Conservation (phyloP, 1,140 invertebrate genomes). For the Leucophenga varia region DNA sequence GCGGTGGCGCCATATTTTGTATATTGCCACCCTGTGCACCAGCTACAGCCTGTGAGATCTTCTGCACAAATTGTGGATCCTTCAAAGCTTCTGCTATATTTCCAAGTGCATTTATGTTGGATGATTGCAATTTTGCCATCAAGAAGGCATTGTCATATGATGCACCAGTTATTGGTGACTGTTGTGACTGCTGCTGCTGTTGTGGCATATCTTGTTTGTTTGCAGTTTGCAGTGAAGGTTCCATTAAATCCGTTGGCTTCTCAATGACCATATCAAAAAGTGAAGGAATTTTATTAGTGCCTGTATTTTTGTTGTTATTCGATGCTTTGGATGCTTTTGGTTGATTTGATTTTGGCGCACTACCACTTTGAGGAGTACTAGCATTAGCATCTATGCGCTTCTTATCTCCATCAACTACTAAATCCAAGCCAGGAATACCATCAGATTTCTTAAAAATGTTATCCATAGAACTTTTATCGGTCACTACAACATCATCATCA, state of each 20-base stretch:
- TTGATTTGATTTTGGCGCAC: background rate
- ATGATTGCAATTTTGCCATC: background rate
- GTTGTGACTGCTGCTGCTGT: background rate
- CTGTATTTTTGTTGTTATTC: too few species aligned
- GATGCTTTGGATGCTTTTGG: background rate
- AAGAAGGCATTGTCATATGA: background rate
- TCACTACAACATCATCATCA: slow-evolving; percentile 14
- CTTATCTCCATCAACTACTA: slow-evolving; percentile 55
- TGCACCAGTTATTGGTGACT: background rate
- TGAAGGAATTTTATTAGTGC: slow-evolving; percentile 26
- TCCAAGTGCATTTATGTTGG: slow-evolving; percentile 9
- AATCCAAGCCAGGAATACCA: slow-evolving; percentile 67
- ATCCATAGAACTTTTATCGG: slow-evolving; percentile 24
- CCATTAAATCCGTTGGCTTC: slow-evolving; percentile 10
- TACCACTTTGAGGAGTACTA: too few species aligned
- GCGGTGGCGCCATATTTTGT: background rate
- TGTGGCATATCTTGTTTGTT: background rate
- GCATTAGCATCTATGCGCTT: background rate
- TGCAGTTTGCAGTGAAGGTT: background rate
- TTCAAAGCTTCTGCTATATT: slow-evolving; percentile 37
- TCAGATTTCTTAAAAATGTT: slow-evolving; percentile 48
- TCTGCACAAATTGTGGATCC: slow-evolving; percentile 41
- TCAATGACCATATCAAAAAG: slow-evolving; percentile 29
- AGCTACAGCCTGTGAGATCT: slow-evolving; percentile 38
- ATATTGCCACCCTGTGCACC: slow-evolving; percentile 31